phyloP scores from a whole-genome alignment of 2,797 vertebrate genomes.

The Centropyge bicolor region DNA sequence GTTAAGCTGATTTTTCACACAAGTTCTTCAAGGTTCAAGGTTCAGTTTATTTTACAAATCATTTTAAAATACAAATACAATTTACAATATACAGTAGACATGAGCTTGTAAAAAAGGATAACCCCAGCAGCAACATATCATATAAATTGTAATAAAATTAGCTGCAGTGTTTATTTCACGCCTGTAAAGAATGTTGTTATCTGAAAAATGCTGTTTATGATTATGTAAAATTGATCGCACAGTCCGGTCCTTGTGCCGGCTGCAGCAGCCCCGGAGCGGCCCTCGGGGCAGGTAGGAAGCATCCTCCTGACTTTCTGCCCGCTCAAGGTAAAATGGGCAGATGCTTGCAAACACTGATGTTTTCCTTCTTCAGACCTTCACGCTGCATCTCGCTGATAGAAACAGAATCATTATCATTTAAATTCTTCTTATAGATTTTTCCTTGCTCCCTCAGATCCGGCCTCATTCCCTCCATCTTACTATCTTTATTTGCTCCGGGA shows the following conservation, averaged over 20 bases:
- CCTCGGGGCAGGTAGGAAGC: neutral
- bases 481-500: slow-evolving; percentile 40
- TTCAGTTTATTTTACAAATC: too few relatives aligned
- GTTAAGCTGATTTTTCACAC: too few relatives aligned
- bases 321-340: neutral
- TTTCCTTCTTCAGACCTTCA: neutral
- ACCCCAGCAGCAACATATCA: too few relatives aligned
- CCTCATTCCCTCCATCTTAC: neutral
- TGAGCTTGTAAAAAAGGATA: too few relatives aligned
- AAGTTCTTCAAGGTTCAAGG: too few relatives aligned
- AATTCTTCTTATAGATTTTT: slow-evolving; percentile 12
- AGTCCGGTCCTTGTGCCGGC: neutral
- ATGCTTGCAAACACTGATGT: neutral
- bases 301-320: neutral
- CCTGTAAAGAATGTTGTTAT: neutral
- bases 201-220: neutral
- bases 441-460: neutral
- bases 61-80: too few relatives aligned
- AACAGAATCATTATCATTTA: slow-evolving; percentile 4
- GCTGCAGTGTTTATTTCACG: neutral
- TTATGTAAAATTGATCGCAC: neutral
- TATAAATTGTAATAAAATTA: too few relatives aligned
- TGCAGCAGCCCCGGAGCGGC: neutral
- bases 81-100: too few relatives aligned
- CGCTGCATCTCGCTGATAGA: neutral